Evolutionary conservation across 2,888 invertebrate genomes (phyloP), one percentile per base, ranked within the genome.

Genomic region (Uropetala carovei): DNA sequence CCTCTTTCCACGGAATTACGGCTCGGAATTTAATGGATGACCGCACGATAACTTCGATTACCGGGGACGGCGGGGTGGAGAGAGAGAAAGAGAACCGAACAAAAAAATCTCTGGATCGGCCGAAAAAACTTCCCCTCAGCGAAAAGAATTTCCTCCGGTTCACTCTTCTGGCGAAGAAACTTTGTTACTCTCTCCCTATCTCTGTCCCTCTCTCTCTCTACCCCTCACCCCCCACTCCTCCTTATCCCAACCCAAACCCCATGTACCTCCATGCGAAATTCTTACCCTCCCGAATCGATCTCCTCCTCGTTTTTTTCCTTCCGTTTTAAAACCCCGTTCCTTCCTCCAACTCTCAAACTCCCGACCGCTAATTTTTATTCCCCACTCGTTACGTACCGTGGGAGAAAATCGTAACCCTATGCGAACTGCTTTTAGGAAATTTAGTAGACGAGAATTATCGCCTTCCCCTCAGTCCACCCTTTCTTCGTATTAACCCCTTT

Each of bases 301-400:
- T 27, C 64, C 14, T 43, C 5, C 64, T 14, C 75, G 13, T 22
- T 27, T 75, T 75, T 75, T 68, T 64, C n/a, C 14, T 18, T 22
- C 68, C 68, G 1, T 43, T 43, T 43, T 43, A 43, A n/a, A 43
- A 5, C 43, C 43, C 43, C 43, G 3, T 43, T 43, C 43, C 43
- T 43, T 5, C 43, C 43, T 43, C 22, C 68, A 68, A 18, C 68
- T 27, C 27, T 27, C 27, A 27, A 22, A 13, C 27, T 27, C n/a
- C n/a, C n/a, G 68, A 75, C 75, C 75, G 27, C 75, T 75, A 75
- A 75, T 75, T 75, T 75, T 75, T 75, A 75, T 75, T 75, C 75
- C 27, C 11, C 11, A 3, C 75, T 75, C 75, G 75, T 75, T 75
- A 75, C 75, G 11, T 22, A 10, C 68, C 43, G 43, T 43, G 43